phyloP scores from a whole-genome alignment of 2,888 invertebrate species.

The Hydroisotoma schaefferi region DNA sequence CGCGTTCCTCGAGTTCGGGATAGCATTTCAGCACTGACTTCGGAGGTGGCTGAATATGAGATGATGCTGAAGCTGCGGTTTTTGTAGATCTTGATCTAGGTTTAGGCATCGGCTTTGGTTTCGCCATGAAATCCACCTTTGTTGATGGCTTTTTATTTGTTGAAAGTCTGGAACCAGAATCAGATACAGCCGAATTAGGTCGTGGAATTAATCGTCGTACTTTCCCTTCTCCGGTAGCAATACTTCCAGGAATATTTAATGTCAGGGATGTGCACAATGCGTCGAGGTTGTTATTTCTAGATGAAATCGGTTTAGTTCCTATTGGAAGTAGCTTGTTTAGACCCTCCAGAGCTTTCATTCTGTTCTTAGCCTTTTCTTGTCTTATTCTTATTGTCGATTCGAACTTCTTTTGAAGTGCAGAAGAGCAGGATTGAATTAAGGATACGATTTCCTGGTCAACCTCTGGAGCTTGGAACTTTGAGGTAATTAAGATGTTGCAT shows the following conservation, averaged over 20 bases:
- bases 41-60: no score
- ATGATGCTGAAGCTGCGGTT: no score
- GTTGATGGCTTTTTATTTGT: no score
- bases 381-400: constrained; percentile 1
- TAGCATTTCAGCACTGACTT: no score
- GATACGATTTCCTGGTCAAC: constrained; percentile 22
- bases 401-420: constrained; percentile 11
- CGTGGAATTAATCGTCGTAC: no score
- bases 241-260: neutral
- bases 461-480: neutral
- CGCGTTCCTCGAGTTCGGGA: no score
- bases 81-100: neutral
- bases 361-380: constrained; percentile 9
- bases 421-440: constrained; percentile 21
- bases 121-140: no score
- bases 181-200: neutral
- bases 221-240: neutral
- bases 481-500: constrained; percentile 11
- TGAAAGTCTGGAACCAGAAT: no score
- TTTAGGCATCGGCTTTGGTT: neutral
- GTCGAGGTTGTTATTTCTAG: neutral
- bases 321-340: neutral
- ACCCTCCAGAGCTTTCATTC: constrained; percentile 8
- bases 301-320: no score
- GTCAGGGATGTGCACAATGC: neutral